phyloP scores from a whole-genome alignment of 2,113 vertebrate genomes.

The Fregata magnificens region DNA sequence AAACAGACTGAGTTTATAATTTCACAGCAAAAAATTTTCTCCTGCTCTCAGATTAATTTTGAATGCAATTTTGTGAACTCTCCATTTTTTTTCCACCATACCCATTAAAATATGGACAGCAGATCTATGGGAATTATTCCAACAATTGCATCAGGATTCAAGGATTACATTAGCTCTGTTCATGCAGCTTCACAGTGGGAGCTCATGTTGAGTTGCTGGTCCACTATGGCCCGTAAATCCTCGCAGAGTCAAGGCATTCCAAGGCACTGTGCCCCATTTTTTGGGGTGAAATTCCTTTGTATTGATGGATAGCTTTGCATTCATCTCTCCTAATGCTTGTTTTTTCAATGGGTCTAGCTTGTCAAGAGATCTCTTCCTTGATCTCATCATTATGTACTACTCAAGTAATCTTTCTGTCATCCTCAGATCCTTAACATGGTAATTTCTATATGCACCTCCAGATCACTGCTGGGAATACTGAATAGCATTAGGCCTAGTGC shows the following conservation, averaged over 20 bases:
- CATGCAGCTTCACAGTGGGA: neutral
- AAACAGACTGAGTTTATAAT: neutral
- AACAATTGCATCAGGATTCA: neutral
- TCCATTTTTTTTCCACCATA: neutral
- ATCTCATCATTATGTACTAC: neutral
- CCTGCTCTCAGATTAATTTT: neutral
- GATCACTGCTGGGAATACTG: neutral
- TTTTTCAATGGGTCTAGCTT: neutral
- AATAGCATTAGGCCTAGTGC: neutral
- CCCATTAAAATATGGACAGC: neutral
- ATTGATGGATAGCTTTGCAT: neutral
- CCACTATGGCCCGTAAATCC: neutral
- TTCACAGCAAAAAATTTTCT: neutral
- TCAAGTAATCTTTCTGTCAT: neutral
- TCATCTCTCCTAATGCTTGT: neutral
- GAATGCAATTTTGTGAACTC: neutral
- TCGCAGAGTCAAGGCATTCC: neutral
- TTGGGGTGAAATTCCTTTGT: neutral
- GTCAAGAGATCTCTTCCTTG: neutral
- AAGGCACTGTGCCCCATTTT: neutral
- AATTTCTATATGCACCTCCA: neutral
- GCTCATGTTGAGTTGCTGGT: neutral
- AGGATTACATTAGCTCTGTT: neutral
- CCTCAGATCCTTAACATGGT: neutral
- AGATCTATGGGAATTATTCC: slow-evolving; percentile 28